phyloP scores from a whole-genome alignment of 1,140 invertebrate genomes.

The Pentalonia nigronervosa region DNA sequence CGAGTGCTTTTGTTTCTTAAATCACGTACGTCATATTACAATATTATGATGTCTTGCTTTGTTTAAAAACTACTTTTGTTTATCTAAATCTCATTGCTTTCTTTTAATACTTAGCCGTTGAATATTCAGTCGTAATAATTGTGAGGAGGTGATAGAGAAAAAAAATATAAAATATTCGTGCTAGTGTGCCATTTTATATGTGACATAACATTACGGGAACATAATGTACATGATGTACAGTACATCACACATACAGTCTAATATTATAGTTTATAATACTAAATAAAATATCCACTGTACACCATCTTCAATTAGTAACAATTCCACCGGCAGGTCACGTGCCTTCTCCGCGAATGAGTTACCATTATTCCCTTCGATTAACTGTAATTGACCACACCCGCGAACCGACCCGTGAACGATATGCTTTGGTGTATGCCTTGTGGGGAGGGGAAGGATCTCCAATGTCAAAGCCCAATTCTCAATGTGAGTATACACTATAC shows the following conservation, averaged over 20 bases:
- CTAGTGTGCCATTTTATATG: background rate
- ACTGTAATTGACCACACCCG: slow-evolving; percentile 54
- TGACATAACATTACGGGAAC: background rate
- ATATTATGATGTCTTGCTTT: background rate
- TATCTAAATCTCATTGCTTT: background rate
- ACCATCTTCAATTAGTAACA: slow-evolving; percentile 43
- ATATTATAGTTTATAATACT: background rate
- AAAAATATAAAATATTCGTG: background rate
- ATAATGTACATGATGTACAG: background rate
- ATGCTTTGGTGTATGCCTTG: background rate
- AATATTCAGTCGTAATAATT: background rate
- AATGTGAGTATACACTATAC: background rate
- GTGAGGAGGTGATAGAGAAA: background rate
- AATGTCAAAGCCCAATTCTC: slow-evolving; percentile 39
- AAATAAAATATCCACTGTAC: background rate
- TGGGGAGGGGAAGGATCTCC: background rate
- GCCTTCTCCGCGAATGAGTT: slow-evolving; percentile 20
- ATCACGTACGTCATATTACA: background rate
- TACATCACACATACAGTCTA: background rate
- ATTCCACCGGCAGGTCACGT: slow-evolving; percentile 34
- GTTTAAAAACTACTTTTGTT: background rate
- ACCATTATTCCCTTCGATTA: slow-evolving; percentile 53
- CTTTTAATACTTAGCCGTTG: background rate
- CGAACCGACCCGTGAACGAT: background rate
- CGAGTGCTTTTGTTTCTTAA: background rate